Conservation (phyloP, 2,113 vertebrate species). For the Rhinoptilus africanus region DNA sequence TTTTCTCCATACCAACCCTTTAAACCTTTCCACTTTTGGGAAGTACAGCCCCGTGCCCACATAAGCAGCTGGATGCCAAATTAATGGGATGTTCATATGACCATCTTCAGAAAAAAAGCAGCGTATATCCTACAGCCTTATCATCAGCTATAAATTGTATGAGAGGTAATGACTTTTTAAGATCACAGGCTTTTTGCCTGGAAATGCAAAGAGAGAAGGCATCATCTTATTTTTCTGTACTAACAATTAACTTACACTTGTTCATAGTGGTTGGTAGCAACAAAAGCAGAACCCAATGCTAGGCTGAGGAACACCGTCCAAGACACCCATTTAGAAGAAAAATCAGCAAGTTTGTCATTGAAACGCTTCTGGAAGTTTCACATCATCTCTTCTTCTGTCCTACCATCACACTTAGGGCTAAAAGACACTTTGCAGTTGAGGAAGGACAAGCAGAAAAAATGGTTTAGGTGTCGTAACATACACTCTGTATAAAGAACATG, state of each 20-base stretch:
- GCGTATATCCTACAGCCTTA: neutral
- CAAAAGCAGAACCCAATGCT: neutral
- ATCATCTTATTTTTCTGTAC: neutral
- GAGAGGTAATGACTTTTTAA: neutral
- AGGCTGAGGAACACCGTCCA: neutral
- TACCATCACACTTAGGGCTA: neutral
- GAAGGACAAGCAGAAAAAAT: neutral
- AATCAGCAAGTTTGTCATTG: neutral
- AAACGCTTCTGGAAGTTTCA: neutral
- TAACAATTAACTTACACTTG: neutral
- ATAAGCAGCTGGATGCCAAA: neutral
- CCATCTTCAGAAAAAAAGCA: neutral
- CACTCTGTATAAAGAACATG: neutral
- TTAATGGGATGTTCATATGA: neutral
- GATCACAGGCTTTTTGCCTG: neutral
- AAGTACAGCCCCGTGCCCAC: neutral
- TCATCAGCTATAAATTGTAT: neutral
- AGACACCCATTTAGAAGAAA: neutral
- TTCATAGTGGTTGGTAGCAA: neutral
- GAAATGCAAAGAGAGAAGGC: neutral
- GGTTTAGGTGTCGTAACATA: fast-evolving
- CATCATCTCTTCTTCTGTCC: neutral
- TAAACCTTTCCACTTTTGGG: neutral
- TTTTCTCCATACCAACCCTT: neutral
- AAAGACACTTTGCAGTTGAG: neutral